phyloP scores from a whole-genome alignment of 2,888 invertebrate genomes.

The Ophonus ardosiacus region DNA sequence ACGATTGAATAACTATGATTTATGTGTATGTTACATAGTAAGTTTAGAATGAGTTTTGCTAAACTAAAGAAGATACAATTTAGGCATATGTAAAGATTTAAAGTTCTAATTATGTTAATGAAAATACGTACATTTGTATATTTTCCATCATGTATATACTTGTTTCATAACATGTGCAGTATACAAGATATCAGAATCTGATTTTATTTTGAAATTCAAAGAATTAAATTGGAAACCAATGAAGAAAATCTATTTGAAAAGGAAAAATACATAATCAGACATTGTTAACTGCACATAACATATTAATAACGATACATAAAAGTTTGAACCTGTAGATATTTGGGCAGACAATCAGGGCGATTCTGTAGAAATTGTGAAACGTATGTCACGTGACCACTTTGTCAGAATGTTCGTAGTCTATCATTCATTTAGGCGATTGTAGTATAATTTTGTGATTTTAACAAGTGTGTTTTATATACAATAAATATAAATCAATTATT shows the following conservation, averaged over 20 bases:
- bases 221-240: slow-evolving; percentile 24
- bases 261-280: slow-evolving; percentile 58
- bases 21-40: slow-evolving; percentile 60
- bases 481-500: slow-evolving; percentile 61
- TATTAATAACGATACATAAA: slow-evolving; percentile 59
- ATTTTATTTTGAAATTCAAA: slow-evolving; percentile 55
- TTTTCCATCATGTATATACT: slow-evolving; percentile 59
- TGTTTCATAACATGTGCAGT: slow-evolving; percentile 62
- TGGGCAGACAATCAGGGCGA: slow-evolving; percentile 65
- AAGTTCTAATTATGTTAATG: slow-evolving; percentile 52
- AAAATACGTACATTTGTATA: slow-evolving; percentile 62
- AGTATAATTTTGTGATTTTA: slow-evolving; percentile 64
- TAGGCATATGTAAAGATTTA: slow-evolving; percentile 60
- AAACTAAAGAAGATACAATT: slow-evolving; percentile 55
- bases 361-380: slow-evolving; percentile 61
- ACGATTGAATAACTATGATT: slow-evolving; percentile 54
- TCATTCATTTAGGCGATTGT: slow-evolving; percentile 63
- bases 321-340: slow-evolving; percentile 64
- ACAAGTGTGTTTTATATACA: slow-evolving; percentile 64
- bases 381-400: slow-evolving; percentile 57
- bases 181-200: slow-evolving; percentile 56
- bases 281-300: slow-evolving; percentile 63
- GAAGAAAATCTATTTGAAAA: slow-evolving; percentile 31
- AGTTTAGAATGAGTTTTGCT: slow-evolving; percentile 57
- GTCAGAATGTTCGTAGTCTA: slow-evolving; percentile 63